phyloP scores from a whole-genome alignment of 2,113 vertebrate genomes.

The Brachyhypopomus occidentalis region DNA sequence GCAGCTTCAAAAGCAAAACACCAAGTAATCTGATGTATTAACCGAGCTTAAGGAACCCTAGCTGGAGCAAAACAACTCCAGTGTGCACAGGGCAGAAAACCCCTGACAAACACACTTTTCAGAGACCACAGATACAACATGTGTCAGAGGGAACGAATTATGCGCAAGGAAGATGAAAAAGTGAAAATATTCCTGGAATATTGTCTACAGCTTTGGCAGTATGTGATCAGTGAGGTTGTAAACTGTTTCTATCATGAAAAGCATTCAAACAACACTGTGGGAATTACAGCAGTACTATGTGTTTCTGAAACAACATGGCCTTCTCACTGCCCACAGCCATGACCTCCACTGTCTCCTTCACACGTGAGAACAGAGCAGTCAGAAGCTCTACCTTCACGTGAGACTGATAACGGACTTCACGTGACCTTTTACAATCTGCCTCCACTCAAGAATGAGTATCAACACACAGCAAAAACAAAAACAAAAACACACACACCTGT shows the following conservation, averaged over 20 bases:
- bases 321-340: conserved; percentile 13
- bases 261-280: neutral
- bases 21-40: neutral
- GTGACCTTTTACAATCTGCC: neutral
- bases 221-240: conserved; percentile 9
- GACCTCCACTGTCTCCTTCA: neutral
- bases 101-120: neutral
- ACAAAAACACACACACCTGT: neutral
- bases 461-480: neutral
- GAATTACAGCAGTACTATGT: neutral
- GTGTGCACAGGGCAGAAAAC: neutral
- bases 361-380: neutral
- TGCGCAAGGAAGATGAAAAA: neutral
- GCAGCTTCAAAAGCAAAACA: neutral
- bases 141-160: neutral
- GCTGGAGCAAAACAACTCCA: neutral
- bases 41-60: neutral
- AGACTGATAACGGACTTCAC: neutral
- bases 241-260: neutral
- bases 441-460: neutral
- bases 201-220: conserved; percentile 29
- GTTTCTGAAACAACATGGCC: conserved; percentile 23
- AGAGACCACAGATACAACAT: neutral
- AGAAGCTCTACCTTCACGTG: neutral
- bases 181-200: neutral